Conservation (phyloP, 1,140 invertebrate species). For the Drosophila fuyamai region DNA sequence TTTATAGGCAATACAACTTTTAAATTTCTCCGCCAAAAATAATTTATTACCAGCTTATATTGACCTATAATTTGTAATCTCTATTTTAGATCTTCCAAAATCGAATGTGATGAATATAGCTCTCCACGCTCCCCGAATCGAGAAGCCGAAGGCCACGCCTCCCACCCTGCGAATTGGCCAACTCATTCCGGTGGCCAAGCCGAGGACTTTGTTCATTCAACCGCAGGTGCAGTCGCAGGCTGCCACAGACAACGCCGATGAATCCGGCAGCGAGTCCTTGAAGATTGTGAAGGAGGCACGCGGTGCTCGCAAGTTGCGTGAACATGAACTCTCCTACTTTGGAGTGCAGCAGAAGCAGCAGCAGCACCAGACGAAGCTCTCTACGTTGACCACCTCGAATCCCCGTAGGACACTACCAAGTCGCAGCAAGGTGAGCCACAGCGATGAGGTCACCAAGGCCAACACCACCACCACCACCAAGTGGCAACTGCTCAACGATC, state of each 20-base stretch:
- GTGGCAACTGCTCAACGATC: slow-evolving; percentile 79
- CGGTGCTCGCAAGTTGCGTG: slow-evolving; percentile 84
- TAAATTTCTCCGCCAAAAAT: too few species aligned
- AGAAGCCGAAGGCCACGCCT: slow-evolving; percentile 49
- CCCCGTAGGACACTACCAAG: slow-evolving; percentile 65
- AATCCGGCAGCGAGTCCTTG: slow-evolving; percentile 63
- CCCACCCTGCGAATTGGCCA: slow-evolving; percentile 63
- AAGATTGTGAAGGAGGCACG: slow-evolving; percentile 81
- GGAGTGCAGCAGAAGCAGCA: slow-evolving; percentile 72
- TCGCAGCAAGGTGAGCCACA: slow-evolving; percentile 54
- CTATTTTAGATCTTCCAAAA: slow-evolving; percentile 71
- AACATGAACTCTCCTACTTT: slow-evolving; percentile 85
- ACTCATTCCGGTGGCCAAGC: slow-evolving; percentile 72
- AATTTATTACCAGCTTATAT: too few species aligned
- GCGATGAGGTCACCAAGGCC: slow-evolving; percentile 26
- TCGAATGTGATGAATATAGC: slow-evolving; percentile 84
- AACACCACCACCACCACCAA: slow-evolving; percentile 61
- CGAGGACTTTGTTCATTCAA: slow-evolving; percentile 69
- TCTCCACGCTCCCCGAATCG: slow-evolving; percentile 69
- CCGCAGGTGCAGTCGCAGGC: slow-evolving; percentile 36
- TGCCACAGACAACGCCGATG: slow-evolving; percentile 37
- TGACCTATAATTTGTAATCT: neutral
- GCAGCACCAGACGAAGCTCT: slow-evolving; percentile 19
- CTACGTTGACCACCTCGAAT: slow-evolving; percentile 36
- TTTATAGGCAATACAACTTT: neutral